Percentiles rank a stretch among this genome's conserved stretches.
phyloP scores from a whole-genome alignment of 1,140 invertebrate species.

The Nylanderia fulva region DNA sequence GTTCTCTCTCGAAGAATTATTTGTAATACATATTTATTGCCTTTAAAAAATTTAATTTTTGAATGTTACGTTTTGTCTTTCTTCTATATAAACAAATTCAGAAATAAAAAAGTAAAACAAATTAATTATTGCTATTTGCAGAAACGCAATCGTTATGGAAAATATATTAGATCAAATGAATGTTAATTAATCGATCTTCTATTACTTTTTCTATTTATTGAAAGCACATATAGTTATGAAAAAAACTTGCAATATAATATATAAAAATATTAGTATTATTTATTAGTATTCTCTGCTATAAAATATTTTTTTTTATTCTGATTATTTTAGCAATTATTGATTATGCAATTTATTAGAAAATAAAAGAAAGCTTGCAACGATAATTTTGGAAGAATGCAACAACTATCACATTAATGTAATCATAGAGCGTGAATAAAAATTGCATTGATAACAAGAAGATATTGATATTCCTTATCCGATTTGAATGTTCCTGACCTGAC shows the following conservation, averaged over 20 bases:
- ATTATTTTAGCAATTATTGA: background rate
- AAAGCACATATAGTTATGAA: constrained; percentile 1
- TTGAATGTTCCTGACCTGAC: constrained; percentile 21
- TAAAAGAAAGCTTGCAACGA: background rate
- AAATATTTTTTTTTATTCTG: too few relatives aligned
- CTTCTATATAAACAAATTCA: background rate
- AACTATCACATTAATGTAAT: constrained; percentile 8
- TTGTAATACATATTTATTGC: background rate
- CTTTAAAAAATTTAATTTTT: background rate
- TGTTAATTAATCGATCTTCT: background rate
- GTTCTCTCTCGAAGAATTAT: background rate
- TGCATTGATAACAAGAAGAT: background rate
- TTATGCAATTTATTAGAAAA: background rate
- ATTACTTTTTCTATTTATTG: background rate
- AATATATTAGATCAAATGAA: constrained; percentile 25
- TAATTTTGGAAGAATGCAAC: background rate
- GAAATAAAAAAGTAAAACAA: background rate
- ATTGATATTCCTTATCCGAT: constrained; percentile 18
- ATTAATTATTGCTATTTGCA: constrained; percentile 23
- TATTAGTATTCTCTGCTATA: too few relatives aligned
- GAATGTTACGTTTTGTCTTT: background rate
- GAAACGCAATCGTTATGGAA: constrained; percentile 12
- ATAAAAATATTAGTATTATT: too few relatives aligned
- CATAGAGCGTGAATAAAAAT: constrained; percentile 4
- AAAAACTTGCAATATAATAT: background rate